Conservation (phyloP, 2,113 vertebrate species). For the Calidris pygmaea region DNA sequence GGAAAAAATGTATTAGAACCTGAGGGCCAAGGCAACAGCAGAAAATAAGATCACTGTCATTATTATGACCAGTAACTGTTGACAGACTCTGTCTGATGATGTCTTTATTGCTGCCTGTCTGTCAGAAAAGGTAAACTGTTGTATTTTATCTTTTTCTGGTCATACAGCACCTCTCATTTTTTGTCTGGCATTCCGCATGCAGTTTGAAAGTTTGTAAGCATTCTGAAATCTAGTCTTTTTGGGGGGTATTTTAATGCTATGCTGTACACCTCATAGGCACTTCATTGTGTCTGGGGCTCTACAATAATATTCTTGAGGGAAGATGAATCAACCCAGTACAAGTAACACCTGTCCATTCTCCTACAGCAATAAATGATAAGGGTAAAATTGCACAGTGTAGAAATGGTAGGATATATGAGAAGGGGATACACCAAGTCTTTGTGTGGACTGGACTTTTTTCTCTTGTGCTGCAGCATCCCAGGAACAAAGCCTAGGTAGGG, state of each 20-base stretch:
- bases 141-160: neutral
- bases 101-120: neutral
- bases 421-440: neutral
- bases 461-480: neutral
- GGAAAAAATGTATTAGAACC: slow-evolving; percentile 4
- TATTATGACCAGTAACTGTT: neutral
- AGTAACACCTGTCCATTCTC: neutral
- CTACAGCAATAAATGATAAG: neutral
- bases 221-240: neutral
- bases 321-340: neutral
- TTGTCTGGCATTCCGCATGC: neutral
- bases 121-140: neutral
- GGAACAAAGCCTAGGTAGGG: neutral
- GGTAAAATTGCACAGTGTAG: neutral
- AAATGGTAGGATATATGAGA: neutral
- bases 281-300: neutral
- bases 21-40: neutral
- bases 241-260: neutral
- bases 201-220: neutral
- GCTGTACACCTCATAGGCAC: neutral
- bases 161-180: neutral
- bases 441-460: neutral
- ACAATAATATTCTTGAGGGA: neutral
- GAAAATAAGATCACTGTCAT: neutral
- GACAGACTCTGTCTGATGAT: neutral